Conservation (phyloP, 2,113 vertebrate genomes). For the Bubo scandiacus region DNA sequence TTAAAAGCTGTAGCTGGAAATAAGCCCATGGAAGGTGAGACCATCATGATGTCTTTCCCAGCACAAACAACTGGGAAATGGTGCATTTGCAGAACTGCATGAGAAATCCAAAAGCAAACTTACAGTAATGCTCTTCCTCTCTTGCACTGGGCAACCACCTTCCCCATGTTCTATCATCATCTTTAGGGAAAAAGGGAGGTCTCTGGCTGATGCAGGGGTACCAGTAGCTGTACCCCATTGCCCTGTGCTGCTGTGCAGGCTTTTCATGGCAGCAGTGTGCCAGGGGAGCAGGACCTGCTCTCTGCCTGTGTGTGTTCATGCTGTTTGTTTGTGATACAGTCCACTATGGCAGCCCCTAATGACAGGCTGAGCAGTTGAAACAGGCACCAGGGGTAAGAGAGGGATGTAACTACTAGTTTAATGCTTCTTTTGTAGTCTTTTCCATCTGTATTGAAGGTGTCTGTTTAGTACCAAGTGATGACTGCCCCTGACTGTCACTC, state of each 20-base stretch:
- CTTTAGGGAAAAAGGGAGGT: background rate
- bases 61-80: background rate
- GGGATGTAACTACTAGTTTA: background rate
- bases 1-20: background rate
- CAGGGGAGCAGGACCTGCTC: fast-evolving
- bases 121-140: background rate
- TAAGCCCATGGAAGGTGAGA: background rate
- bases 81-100: fast-evolving
- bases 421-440: constrained; percentile 23
- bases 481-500: constrained; percentile 17
- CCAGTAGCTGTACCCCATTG: background rate
- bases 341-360: background rate
- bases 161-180: background rate
- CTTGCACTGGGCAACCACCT: background rate
- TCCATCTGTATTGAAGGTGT: background rate
- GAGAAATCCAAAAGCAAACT: background rate
- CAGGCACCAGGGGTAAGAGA: background rate
- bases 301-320: background rate
- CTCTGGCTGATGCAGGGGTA: background rate
- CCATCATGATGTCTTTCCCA: background rate
- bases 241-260: background rate
- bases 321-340: background rate
- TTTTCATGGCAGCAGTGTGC: fast-evolving
- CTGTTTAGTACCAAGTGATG: background rate
- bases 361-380: background rate